Evolutionary conservation across 1,140 invertebrate genomes (phyloP).

Genomic region (Aphaenogaster ashmeadi): DNA sequence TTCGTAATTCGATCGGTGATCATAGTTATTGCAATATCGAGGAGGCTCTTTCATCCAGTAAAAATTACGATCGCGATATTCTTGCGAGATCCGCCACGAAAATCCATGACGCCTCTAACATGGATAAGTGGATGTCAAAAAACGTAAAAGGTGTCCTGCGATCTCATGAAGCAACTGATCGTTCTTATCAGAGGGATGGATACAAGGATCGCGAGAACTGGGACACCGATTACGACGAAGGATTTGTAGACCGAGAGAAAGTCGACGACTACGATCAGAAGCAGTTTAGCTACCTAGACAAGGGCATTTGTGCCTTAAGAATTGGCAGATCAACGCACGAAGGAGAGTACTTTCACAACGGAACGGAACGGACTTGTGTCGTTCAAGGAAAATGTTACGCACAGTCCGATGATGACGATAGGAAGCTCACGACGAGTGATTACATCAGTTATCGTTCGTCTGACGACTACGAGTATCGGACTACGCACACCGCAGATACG

Average conservation of each 20-base stretch:
- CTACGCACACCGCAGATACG: constrained; percentile 43
- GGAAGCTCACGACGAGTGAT: constrained; percentile 56
- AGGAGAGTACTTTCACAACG: constrained; percentile 62
- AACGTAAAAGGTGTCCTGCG: constrained; percentile 36
- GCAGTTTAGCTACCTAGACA: constrained; percentile 37
- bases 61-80: constrained; percentile 56
- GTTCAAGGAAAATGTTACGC: constrained; percentile 62
- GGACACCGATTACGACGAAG: constrained; percentile 72
- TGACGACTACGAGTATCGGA: constrained; percentile 75
- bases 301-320: constrained; percentile 15
- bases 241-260: constrained; percentile 63
- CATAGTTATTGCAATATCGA: constrained; percentile 85
- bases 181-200: constrained; percentile 76
- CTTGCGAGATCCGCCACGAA: not conserved
- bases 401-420: constrained; percentile 69
- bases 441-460: constrained; percentile 76
- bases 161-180: not conserved
- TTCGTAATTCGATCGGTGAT: constrained; percentile 78
- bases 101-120: constrained; percentile 31
- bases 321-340: constrained; percentile 38
- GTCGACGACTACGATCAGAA: constrained; percentile 64
- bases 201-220: constrained; percentile 74
- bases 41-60: constrained; percentile 76
- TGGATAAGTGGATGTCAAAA: constrained; percentile 65
- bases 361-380: constrained; percentile 41